A percentile compares a stretch with the other conserved stretches of the same genome.
Evolutionary conservation across 1,140 invertebrate species (phyloP).

Genomic region (Drosophila tani): DNA sequence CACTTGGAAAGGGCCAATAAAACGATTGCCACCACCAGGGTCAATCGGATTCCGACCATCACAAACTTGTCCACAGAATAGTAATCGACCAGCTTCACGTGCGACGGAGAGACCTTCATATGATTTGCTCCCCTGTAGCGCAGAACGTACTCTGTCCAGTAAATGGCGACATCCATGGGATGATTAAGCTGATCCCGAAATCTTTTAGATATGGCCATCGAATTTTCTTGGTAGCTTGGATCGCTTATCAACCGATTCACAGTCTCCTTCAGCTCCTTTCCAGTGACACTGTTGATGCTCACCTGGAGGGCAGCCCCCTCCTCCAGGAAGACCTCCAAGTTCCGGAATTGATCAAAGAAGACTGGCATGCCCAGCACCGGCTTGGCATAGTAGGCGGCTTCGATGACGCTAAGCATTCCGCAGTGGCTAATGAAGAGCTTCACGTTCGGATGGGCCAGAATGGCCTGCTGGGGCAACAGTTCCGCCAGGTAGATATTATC

Average conservation of each 20-base stretch:
- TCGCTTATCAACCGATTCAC: slow-evolving; percentile 51
- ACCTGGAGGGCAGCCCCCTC: slow-evolving; percentile 83
- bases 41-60: slow-evolving; percentile 38
- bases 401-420: slow-evolving; percentile 89
- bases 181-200: slow-evolving; percentile 88
- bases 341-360: slow-evolving; percentile 88
- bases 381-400: slow-evolving; percentile 89
- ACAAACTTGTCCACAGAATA: slow-evolving; percentile 85
- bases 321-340: slow-evolving; percentile 85
- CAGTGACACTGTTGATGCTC: slow-evolving; percentile 40
- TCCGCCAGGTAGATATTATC: slow-evolving; percentile 87
- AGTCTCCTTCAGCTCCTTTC: slow-evolving; percentile 17
- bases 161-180: slow-evolving; percentile 88
- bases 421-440: slow-evolving; percentile 90
- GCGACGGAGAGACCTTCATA: slow-evolving; percentile 83
- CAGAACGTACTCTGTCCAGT: slow-evolving; percentile 89
- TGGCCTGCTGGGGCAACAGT: slow-evolving; percentile 90
- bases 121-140: slow-evolving; percentile 86
- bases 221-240: slow-evolving; percentile 77
- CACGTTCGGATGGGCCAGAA: slow-evolving; percentile 89
- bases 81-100: slow-evolving; percentile 86
- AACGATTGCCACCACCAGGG: slow-evolving; percentile 11
- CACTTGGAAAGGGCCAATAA: slow-evolving; percentile 27
- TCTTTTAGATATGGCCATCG: slow-evolving; percentile 86
- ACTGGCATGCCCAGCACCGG: slow-evolving; percentile 90